Conservation (phyloP, 2,797 vertebrate species). For the Pampus argenteus region DNA sequence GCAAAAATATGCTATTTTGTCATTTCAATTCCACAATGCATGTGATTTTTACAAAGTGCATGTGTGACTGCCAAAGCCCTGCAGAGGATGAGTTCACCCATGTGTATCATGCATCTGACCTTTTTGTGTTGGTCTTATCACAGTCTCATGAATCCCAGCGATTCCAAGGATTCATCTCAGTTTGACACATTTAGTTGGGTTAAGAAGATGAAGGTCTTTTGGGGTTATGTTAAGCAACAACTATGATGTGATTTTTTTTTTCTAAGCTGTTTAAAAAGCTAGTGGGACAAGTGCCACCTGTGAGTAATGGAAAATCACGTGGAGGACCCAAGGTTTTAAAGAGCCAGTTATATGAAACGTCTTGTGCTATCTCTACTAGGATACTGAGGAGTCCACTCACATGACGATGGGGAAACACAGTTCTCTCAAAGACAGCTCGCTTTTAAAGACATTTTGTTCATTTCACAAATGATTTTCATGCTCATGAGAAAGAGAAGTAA, state of each 20-base stretch:
- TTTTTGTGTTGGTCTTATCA: slow-evolving; percentile 7
- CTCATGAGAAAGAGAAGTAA: not conserved
- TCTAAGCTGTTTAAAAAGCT: not conserved
- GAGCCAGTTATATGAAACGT: no score
- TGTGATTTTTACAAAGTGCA: not conserved
- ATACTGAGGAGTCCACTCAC: not conserved
- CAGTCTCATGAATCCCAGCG: not conserved
- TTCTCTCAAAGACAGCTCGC: not conserved
- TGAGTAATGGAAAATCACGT: no score
- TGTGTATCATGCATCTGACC: not conserved
- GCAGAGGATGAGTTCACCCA: not conserved
- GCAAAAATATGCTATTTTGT: not conserved
- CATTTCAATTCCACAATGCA: no score
- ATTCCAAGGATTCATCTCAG: not conserved
- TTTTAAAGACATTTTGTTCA: not conserved
- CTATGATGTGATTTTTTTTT: no score
- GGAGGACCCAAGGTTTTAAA: not conserved
- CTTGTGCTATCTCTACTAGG: not conserved
- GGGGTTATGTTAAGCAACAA: not conserved
- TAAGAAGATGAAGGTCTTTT: not conserved
- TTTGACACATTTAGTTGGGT: not conserved
- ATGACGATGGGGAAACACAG: no score
- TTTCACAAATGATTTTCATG: not conserved
- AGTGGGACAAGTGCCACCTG: not conserved
- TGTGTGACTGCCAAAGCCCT: not conserved